These are phyloP conservation scores for Epizoanthus rinbou DNA, from an alignment of 92 coral and sea anemone species.

Conservation along the genomic window DNA sequence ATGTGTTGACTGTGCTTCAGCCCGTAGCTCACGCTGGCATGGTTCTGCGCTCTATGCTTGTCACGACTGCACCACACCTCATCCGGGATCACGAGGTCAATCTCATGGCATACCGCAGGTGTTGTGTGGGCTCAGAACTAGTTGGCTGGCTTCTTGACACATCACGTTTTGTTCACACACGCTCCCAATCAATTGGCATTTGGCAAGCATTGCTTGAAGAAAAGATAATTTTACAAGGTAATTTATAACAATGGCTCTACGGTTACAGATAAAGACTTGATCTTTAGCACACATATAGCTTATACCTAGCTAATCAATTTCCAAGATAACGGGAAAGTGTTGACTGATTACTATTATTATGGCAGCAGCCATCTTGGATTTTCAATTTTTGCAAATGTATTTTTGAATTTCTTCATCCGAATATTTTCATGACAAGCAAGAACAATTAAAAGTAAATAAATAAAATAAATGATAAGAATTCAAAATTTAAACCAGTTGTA, in stretches of 20 bases:
- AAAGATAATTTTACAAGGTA: constrained; percentile 68
- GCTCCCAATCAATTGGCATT: constrained; percentile 72
- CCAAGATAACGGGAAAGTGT: too few relatives aligned
- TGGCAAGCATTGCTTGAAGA: constrained; percentile 85
- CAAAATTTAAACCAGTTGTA: too few relatives aligned
- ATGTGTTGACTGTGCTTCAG: constrained; percentile 18
- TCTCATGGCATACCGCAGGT: constrained; percentile 40
- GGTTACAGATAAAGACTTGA: too few relatives aligned
- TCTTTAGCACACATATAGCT: too few relatives aligned
- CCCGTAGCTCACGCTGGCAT: constrained; percentile 62
- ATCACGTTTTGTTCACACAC: constrained; percentile 75
- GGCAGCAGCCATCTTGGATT: too few relatives aligned
- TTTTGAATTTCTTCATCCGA: too few relatives aligned
- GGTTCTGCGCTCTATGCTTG: constrained; percentile 53
- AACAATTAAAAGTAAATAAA: too few relatives aligned
- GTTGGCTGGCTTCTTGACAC: constrained; percentile 71
- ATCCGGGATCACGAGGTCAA: constrained; percentile 64
- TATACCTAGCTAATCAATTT: too few relatives aligned
- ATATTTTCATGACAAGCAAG: too few relatives aligned
- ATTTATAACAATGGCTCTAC: background rate
- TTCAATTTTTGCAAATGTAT: too few relatives aligned
- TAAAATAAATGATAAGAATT: too few relatives aligned
- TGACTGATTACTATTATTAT: too few relatives aligned
- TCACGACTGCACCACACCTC: constrained; percentile 58
- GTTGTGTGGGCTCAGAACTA: constrained; percentile 78